Conservation (phyloP, 2,113 vertebrate species). For the Myanophis thanlyinensis region DNA sequence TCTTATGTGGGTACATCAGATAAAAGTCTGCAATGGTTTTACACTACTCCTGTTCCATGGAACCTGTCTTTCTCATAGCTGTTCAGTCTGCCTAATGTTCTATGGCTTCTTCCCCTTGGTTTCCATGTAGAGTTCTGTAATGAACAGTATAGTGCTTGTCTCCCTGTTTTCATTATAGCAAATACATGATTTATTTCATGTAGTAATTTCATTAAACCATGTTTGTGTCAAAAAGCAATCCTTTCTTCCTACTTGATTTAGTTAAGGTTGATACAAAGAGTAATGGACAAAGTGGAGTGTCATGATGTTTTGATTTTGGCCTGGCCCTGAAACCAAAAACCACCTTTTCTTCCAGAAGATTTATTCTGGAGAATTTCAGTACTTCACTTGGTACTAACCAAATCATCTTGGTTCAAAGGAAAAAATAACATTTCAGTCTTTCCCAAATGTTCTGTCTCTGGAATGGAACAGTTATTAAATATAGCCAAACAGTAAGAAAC, state of each 20-base stretch:
- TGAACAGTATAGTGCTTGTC: neutral
- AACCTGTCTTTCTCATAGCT: neutral
- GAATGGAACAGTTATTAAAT: neutral
- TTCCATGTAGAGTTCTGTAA: slow-evolving; percentile 4
- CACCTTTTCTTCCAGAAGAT: neutral
- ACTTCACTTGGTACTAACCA: neutral
- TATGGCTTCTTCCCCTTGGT: accelerated
- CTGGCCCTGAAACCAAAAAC: neutral
- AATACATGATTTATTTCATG: neutral
- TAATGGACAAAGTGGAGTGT: neutral
- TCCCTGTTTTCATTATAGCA: slow-evolving; percentile 14
- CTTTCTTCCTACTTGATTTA: neutral
- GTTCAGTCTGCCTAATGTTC: neutral
- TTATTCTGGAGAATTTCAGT: neutral
- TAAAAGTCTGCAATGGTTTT: slow-evolving; percentile 11
- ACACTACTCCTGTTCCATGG: neutral
- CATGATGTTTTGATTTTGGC: neutral
- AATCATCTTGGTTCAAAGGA: neutral
- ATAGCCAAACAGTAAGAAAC: neutral
- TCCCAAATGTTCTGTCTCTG: neutral
- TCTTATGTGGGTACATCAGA: neutral
- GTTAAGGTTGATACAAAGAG: neutral
- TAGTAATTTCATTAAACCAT: neutral
- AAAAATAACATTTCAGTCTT: neutral
- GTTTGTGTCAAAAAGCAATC: neutral